Conservation (phyloP, 1,140 invertebrate genomes). For the Magallana ariakensis region DNA sequence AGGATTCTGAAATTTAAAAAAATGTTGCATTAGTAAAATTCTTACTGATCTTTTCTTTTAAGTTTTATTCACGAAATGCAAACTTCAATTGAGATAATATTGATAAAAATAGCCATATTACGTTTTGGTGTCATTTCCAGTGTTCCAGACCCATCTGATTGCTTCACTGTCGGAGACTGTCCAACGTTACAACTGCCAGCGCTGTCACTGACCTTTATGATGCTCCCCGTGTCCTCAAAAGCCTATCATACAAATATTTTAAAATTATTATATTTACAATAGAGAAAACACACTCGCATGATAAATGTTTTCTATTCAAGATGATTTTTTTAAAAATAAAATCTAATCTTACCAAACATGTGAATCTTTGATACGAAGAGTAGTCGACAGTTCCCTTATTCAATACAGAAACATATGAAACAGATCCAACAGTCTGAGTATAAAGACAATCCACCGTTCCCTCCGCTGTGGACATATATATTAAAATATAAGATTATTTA, state of each 20-base stretch:
- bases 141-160: constrained; percentile 27
- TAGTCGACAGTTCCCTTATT: constrained; percentile 43
- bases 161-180: constrained; percentile 14
- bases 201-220: constrained; percentile 25
- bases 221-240: constrained; percentile 6
- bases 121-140: background rate
- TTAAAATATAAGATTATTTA: too few species aligned
- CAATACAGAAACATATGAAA: constrained; percentile 27
- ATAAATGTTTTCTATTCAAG: too few species aligned
- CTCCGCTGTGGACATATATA: constrained; percentile 12
- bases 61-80: background rate
- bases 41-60: background rate
- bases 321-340: background rate
- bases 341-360: constrained; percentile 41
- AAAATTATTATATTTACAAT: too few species aligned
- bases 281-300: too few species aligned
- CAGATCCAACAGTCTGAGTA: background rate
- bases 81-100: background rate
- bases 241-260: background rate
- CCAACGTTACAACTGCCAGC: constrained; percentile 18
- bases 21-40: background rate
- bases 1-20: constrained; percentile 24
- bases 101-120: background rate
- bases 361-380: constrained; percentile 37
- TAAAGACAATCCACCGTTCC: constrained; percentile 38